Evolutionary conservation across 53 echinoderm and acorn worm genomes (phyloP).

Genomic region (Paracentrotus lividus): DNA sequence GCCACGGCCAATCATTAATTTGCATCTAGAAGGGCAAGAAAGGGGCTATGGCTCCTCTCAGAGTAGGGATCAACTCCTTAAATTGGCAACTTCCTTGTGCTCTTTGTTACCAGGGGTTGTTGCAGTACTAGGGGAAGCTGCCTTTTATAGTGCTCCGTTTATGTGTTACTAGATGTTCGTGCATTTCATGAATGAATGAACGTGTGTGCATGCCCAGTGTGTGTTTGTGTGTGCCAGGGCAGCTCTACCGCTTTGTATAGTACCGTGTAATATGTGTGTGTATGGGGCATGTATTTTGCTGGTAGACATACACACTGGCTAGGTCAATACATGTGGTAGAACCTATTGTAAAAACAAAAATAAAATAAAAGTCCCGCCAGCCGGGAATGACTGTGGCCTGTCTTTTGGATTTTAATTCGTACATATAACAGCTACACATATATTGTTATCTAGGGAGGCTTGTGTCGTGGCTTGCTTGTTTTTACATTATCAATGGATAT

Average conservation of each 20-base stretch:
- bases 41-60: background rate
- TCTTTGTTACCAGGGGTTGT: constrained; percentile 45
- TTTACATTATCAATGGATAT: background rate
- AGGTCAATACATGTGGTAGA: constrained; percentile 58
- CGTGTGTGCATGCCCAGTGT: constrained; percentile 44
- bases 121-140: constrained; percentile 31
- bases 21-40: constrained; percentile 23
- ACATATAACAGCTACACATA: background rate
- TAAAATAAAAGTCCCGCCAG: constrained; percentile 65
- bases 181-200: constrained; percentile 44
- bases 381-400: constrained; percentile 9
- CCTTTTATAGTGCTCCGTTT: background rate
- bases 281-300: background rate
- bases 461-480: background rate
- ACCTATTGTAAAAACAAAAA: constrained; percentile 53
- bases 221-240: constrained; percentile 20
- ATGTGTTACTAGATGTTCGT: background rate
- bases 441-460: background rate
- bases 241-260: constrained; percentile 15
- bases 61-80: constrained; percentile 52
- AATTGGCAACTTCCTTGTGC: constrained; percentile 68
- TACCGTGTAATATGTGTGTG: background rate
- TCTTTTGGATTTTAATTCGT: constrained; percentile 18
- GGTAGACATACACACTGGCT: background rate
- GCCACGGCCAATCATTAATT: background rate